phyloP scores from a whole-genome alignment of 2,888 invertebrate genomes.

The Spilosoma lubricipeda region DNA sequence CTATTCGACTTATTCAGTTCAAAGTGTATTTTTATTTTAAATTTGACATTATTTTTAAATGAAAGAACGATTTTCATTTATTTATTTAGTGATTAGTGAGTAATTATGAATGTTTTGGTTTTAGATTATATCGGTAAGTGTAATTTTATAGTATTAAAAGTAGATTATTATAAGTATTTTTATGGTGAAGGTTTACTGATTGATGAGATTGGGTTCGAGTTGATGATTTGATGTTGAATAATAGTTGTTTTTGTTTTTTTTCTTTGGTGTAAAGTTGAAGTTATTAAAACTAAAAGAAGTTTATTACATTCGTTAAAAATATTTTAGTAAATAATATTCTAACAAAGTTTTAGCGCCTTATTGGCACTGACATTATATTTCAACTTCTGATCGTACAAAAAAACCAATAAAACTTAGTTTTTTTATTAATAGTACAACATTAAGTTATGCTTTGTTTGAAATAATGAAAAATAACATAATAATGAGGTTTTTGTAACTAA shows the following conservation, averaged over 20 bases:
- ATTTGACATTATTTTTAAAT: slow-evolving; percentile 54
- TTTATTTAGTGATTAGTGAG: slow-evolving; percentile 51
- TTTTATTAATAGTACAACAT: no score
- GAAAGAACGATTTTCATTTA: slow-evolving; percentile 46
- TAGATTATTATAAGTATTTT: slow-evolving; percentile 16
- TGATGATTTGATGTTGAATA: background rate
- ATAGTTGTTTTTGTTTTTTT: background rate
- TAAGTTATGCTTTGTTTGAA: no score
- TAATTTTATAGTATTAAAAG: slow-evolving; percentile 29
- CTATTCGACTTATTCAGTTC: slow-evolving; percentile 50
- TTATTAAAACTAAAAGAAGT: background rate
- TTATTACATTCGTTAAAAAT: background rate
- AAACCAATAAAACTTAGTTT: no score
- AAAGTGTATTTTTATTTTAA: slow-evolving; percentile 42
- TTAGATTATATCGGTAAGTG: slow-evolving; percentile 56
- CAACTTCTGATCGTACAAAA: no score
- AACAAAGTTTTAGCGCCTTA: background rate
- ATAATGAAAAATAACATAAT: no score
- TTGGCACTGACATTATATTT: no score
- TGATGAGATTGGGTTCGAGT: background rate
- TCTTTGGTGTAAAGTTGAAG: background rate
- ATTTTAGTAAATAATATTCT: background rate
- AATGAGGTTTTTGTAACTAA: no score
- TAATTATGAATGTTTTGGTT: slow-evolving; percentile 60
- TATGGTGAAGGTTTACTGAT: background rate